Evolutionary conservation across 2,113 vertebrate genomes (phyloP).

Genomic region (Pao palembangensis): DNA sequence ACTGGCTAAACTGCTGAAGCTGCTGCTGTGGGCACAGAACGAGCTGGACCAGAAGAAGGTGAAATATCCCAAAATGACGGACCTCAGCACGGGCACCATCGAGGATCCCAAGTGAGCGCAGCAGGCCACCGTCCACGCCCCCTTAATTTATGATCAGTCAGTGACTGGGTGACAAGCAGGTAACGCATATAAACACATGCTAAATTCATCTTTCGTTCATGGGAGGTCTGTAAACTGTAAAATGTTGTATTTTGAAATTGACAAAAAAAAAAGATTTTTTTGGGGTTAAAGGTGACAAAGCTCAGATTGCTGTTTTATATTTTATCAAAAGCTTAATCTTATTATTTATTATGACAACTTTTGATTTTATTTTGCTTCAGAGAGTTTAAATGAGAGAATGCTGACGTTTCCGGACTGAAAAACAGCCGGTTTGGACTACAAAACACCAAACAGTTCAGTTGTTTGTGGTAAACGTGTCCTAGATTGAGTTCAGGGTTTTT

Average conservation of each 20-base stretch:
- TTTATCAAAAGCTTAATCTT: constrained; percentile 12
- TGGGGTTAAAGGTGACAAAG: background rate
- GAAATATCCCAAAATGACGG: constrained; percentile 99
- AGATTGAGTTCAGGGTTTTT: too few relatives aligned
- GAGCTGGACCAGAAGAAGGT: constrained; percentile 99
- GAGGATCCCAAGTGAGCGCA: constrained; percentile 93
- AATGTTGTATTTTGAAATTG: constrained; percentile 69
- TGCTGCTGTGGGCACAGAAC: constrained; percentile 97
- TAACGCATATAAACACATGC: constrained; percentile 61
- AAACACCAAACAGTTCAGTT: too few relatives aligned
- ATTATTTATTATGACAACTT: constrained; percentile 44
- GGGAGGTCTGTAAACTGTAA: constrained; percentile 64
- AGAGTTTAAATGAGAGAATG: constrained; percentile 12
- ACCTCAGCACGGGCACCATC: constrained; percentile 95
- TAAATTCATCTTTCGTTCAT: constrained; percentile 54
- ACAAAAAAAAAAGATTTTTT: constrained; percentile 16
- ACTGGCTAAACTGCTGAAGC: constrained; percentile 95
- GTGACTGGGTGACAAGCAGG: constrained; percentile 72
- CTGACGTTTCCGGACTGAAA: background rate
- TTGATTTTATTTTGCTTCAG: constrained; percentile 33
- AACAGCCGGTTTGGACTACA: too few relatives aligned
- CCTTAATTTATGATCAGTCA: constrained; percentile 75
- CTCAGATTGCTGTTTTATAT: constrained; percentile 1
- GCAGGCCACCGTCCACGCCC: constrained; percentile 42
- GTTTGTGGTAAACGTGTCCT: too few relatives aligned